Evolutionary conservation across 2,797 vertebrate species (phyloP).

Genomic region (Apogon hyalosoma): DNA sequence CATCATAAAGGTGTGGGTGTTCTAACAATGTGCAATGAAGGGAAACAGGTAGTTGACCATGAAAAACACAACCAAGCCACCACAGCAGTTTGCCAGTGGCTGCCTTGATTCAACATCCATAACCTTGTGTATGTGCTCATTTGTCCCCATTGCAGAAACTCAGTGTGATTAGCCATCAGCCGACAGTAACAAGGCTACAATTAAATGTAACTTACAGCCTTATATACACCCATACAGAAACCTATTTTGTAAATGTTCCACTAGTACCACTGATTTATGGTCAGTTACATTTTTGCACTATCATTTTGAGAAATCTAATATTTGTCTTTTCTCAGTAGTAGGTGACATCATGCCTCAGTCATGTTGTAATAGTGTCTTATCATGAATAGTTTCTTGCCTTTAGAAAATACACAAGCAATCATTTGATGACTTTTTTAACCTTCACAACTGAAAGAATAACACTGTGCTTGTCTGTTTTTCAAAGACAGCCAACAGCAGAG

Average conservation of each 20-base stretch:
- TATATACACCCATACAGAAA: too few species aligned
- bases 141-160: conserved; percentile 1
- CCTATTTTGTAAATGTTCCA: too few species aligned
- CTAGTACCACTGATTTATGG: too few species aligned
- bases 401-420: background rate
- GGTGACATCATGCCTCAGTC: conserved; percentile 1
- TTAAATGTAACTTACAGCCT: too few species aligned
- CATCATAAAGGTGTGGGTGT: background rate
- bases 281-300: too few species aligned
- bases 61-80: background rate
- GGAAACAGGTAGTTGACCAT: background rate
- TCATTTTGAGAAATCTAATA: too few species aligned
- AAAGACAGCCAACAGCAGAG: background rate
- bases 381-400: background rate
- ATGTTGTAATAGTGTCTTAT: conserved; percentile 2
- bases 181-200: too few species aligned
- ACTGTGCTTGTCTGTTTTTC: background rate
- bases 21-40: background rate
- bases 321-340: background rate
- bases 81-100: background rate
- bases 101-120: background rate
- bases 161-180: background rate
- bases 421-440: background rate
- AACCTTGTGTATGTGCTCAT: background rate
- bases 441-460: background rate